Evolutionary conservation across 2,888 invertebrate species (phyloP), one percentile per base, ranked within the genome.

Genomic region (Tanaodytes sp.): DNA sequence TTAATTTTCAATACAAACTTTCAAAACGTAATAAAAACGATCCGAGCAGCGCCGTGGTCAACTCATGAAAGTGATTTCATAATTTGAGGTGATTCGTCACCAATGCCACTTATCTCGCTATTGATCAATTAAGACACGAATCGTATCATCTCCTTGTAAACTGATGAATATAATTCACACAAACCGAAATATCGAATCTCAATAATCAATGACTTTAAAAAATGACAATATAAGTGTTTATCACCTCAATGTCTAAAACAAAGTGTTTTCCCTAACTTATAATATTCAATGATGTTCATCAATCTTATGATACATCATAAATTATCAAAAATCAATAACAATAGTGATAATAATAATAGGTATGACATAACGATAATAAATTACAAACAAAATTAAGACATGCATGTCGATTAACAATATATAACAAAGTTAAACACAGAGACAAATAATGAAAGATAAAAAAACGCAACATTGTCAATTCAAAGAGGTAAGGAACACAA

Each of bases 61-160:
- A 59, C 15, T 45, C 43, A 37, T 61, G 51, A 51, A 52, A 61
- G 59, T 61, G 59, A 61, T 61, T 61, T 61, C 52, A 61, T 61
- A 61, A 52, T 37, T 61, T 37, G 39, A 45, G 14, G 61, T 51
- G 31, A 42, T 49, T 31, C 5, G 9, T 27, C 27, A 27, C 5
- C 5, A 27, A 8, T 27, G 5, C 27, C 27, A 5, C 27, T 9
- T 27, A 27, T 27, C 18, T 40, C 39, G 16, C 27, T 20, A 39
- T 36, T 15, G 19, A n/a, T 27, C 43, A 16, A 37, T 16, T 27
- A 5, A 15, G 43, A n/a, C 14, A n/a, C n/a, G n/a, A n/a, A n/a
- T n/a, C n/a, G n/a, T n/a, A n/a, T n/a, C n/a, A n/a, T n/a, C n/a
- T n/a, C n/a, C n/a, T n/a, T n/a, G n/a, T n/a, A n/a, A n/a, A n/a